phyloP scores from a whole-genome alignment of 2,113 vertebrate species.

The Chloroceryle aenea region DNA sequence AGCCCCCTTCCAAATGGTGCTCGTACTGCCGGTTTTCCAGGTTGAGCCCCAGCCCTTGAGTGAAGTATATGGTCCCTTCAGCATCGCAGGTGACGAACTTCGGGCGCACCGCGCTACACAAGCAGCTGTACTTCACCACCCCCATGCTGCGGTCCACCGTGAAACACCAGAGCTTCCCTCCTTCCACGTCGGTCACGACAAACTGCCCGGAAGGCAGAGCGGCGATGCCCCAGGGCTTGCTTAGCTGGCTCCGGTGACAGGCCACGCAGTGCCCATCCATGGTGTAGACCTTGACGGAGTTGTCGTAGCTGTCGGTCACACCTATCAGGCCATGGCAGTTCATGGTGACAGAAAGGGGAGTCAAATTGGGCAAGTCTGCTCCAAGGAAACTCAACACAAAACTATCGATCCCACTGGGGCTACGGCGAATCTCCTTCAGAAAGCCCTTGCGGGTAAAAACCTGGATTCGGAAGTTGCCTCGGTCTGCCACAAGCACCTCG shows the following conservation, averaged over 20 bases:
- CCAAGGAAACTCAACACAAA: slow-evolving; percentile 96
- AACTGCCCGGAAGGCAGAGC: slow-evolving; percentile 94
- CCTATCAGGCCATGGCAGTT: slow-evolving; percentile 93
- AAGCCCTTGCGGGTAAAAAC: slow-evolving; percentile 97
- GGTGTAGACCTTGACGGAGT: slow-evolving; percentile 96
- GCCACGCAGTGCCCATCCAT: slow-evolving; percentile 93
- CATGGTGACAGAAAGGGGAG: slow-evolving; percentile 93
- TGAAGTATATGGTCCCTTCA: slow-evolving; percentile 93
- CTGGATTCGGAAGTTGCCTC: slow-evolving; percentile 94
- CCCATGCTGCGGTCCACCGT: slow-evolving; percentile 90
- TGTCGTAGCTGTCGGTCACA: slow-evolving; percentile 95
- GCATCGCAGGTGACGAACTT: slow-evolving; percentile 96
- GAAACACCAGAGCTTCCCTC: slow-evolving; percentile 95
- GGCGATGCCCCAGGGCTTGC: slow-evolving; percentile 96
- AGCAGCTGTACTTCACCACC: slow-evolving; percentile 91
- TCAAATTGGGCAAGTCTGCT: slow-evolving; percentile 91
- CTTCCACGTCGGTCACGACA: slow-evolving; percentile 95
- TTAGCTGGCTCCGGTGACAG: slow-evolving; percentile 93
- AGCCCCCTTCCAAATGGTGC: slow-evolving; percentile 94
- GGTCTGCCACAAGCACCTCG: slow-evolving; percentile 93
- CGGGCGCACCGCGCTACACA: slow-evolving; percentile 93
- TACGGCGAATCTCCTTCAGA: slow-evolving; percentile 92
- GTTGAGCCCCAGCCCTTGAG: slow-evolving; percentile 93
- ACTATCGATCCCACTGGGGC: slow-evolving; percentile 93
- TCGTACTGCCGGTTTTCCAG: slow-evolving; percentile 94